A percentile compares a stretch with the other conserved stretches of the same genome.
These are phyloP conservation scores for Gopherus flavomarginatus DNA, from an alignment of 2,113 vertebrate species.

Conservation along the genomic window DNA sequence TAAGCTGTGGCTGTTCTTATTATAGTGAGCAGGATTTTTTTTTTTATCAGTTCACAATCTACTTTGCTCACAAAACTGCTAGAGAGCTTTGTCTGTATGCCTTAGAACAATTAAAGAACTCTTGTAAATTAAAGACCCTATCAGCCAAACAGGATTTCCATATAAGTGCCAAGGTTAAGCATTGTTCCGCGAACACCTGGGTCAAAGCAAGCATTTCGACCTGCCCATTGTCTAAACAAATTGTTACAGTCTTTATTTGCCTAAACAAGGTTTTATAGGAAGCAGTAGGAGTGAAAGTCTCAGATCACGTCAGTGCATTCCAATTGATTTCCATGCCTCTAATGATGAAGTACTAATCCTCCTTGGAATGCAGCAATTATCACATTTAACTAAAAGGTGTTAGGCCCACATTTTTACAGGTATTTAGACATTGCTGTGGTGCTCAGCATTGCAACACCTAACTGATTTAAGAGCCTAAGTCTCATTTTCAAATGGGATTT, in stretches of 20 bases:
- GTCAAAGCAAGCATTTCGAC: slow-evolving; percentile 61
- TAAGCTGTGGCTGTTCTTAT: background rate
- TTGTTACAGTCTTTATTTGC: background rate
- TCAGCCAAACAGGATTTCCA: slow-evolving; percentile 28
- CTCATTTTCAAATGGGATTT: background rate
- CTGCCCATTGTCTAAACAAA: slow-evolving; percentile 9
- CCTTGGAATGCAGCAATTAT: background rate
- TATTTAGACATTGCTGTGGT: background rate
- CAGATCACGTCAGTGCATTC: background rate
- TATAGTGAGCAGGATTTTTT: background rate
- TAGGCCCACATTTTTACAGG: background rate
- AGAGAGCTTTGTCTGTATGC: background rate
- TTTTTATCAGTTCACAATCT: background rate
- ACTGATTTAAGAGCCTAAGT: background rate
- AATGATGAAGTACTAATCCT: fast-evolving
- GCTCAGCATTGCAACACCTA: background rate
- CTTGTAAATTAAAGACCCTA: slow-evolving; percentile 26
- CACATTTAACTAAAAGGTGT: background rate
- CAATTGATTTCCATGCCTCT: background rate
- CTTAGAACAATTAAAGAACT: slow-evolving; percentile 56
- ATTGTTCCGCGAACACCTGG: slow-evolving; percentile 69
- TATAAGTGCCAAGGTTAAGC: background rate
- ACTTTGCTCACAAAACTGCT: background rate
- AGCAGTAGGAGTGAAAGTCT: background rate
- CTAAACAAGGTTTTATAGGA: background rate